phyloP scores from a whole-genome alignment of 92 coral and sea anemone genomes.

The Palythoa grandis region DNA sequence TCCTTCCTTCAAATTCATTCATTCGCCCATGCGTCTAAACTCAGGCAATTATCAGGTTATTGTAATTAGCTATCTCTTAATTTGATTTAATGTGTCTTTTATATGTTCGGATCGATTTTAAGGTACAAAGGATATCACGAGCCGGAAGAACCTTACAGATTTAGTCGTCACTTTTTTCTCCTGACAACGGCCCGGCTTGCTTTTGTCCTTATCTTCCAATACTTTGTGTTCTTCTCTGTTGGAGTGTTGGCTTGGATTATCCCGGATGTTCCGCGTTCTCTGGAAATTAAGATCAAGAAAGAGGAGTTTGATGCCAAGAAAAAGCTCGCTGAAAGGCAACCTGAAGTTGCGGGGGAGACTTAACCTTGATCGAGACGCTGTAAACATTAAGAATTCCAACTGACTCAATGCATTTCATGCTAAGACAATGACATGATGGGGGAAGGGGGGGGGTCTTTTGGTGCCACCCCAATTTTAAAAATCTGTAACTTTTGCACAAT shows the following conservation, averaged over 20 bases:
- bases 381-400: too few species aligned
- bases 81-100: neutral
- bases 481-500: too few species aligned
- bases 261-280: constrained; percentile 86
- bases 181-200: constrained; percentile 81
- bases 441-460: too few species aligned
- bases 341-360: constrained; percentile 60
- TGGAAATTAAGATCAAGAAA: constrained; percentile 84
- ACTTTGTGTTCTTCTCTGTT: constrained; percentile 81
- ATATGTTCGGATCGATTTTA: neutral
- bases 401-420: too few species aligned
- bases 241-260: constrained; percentile 81
- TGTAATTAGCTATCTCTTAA: neutral
- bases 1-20: neutral
- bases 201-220: constrained; percentile 87
- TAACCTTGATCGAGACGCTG: neutral
- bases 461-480: too few species aligned
- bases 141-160: constrained; percentile 77
- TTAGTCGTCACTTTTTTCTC: constrained; percentile 79
- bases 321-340: constrained; percentile 74
- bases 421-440: too few species aligned
- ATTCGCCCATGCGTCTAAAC: neutral
- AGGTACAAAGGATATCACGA: constrained; percentile 94
- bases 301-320: constrained; percentile 85
- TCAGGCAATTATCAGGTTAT: too few species aligned